A percentile compares a stretch with the other conserved stretches of the same genome.
Conservation (phyloP, 2,797 vertebrate species). For the Falco columbarius region DNA sequence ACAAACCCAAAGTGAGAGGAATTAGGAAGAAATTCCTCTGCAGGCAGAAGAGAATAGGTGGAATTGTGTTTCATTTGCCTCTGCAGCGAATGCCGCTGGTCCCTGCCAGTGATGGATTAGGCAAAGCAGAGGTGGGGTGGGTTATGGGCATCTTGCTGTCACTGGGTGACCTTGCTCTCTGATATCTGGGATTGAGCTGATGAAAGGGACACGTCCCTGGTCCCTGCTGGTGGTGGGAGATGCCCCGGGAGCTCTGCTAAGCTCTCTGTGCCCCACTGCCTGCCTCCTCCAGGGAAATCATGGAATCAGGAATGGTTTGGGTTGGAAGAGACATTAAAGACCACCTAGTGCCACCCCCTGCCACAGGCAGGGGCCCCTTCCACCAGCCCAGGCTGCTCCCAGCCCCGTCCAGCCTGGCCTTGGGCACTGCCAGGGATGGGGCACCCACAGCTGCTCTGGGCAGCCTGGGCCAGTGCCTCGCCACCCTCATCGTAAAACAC, state of each 20-base stretch:
- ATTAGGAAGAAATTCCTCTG: slow-evolving; percentile 15
- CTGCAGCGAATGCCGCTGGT: background rate
- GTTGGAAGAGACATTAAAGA: background rate
- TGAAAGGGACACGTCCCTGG: background rate
- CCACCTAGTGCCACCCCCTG: background rate
- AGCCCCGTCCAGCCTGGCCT: background rate
- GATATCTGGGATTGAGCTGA: background rate
- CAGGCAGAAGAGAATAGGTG: background rate
- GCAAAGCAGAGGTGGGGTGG: background rate
- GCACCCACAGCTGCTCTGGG: background rate
- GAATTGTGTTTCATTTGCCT: background rate
- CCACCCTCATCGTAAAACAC: too few relatives aligned
- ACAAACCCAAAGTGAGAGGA: slow-evolving; percentile 27
- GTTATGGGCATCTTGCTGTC: rapidly evolving
- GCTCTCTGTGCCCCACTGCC: background rate
- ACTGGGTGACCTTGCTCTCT: background rate
- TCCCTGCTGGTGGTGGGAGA: background rate
- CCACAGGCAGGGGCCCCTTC: background rate
- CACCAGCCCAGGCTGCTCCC: background rate
- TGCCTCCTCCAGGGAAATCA: background rate
- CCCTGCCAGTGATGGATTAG: background rate
- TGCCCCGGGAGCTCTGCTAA: background rate
- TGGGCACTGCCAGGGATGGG: background rate
- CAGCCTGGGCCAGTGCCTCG: background rate
- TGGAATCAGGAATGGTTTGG: rapidly evolving